Evolutionary conservation across 2,797 vertebrate genomes (phyloP), one percentile per base, ranked within the genome.

Genomic region (Catamblyrhynchus diadema): DNA sequence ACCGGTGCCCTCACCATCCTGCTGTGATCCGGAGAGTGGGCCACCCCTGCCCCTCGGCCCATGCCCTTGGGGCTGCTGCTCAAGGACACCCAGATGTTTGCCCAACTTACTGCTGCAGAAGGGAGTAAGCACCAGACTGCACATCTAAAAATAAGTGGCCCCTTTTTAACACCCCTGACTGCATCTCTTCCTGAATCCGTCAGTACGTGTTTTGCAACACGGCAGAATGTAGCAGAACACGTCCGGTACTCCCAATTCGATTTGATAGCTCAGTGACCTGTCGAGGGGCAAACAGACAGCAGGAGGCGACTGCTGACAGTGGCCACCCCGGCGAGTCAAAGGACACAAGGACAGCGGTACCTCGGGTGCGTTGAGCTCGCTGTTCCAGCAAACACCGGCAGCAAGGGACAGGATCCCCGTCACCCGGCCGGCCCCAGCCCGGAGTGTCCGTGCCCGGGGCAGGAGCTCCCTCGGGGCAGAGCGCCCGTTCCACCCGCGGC

Each of bases 21-120:
- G 19, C 50, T 44, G 14, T 5, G n/a, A 56, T 45, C 53, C 0
- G 0, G n/a, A n/a, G 61, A 64, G 23, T 5, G 53, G 24, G 53
- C 10, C 48, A 32, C 27, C 22, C 28, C 48, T 56, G 72, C 10
- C 23, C 47, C 64, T n/a, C 0, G 3, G 71, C 47, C 84, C 2
- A 0, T 72, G 95, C 62, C 95, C 96, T 96, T 96, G 87, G 75
- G 53, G 48, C 50, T 35, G 41, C 59, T 30, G 80, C 85, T 94
- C 90, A 96, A 96, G 96, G 95, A 61, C 96, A 93, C 75, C 54
- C 88, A 93, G 89, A 82, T 95, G 81, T 91, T 92, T 73, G 35
- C 57, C 41, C 56, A 82, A 64, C 60, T 86, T 61, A 33, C 16
- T 72, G 53, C 48, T 73, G 81, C 89, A 54, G 84, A 6, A 48